phyloP scores from a whole-genome alignment of 2,888 invertebrate genomes.

The Drosophila acutilabella region DNA sequence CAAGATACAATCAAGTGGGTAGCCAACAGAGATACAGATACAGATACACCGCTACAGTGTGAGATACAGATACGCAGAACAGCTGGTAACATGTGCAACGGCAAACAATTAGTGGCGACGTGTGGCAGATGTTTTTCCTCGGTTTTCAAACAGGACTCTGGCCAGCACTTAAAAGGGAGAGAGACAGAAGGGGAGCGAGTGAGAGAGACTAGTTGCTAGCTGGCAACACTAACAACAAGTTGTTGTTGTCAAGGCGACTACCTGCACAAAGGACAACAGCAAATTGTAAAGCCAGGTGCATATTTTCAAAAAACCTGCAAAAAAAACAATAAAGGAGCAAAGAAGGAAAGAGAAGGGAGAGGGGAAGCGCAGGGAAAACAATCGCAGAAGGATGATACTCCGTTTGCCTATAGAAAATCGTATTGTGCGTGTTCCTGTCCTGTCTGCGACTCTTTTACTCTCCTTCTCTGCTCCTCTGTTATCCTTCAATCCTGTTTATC shows the following conservation, averaged over 20 bases:
- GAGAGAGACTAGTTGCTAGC: constrained; percentile 42
- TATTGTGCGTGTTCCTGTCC: constrained; percentile 50
- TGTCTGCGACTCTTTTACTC: not conserved
- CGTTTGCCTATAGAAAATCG: constrained; percentile 52
- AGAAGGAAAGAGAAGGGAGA: not conserved
- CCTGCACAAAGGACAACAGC: constrained; percentile 60
- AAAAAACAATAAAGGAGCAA: constrained; percentile 17
- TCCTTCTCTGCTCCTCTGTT: constrained; percentile 13
- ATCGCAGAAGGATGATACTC: constrained; percentile 35
- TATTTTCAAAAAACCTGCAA: constrained; percentile 39
- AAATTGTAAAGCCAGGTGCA: constrained; percentile 67
- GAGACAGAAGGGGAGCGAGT: constrained; percentile 19
- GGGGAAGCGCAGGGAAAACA: constrained; percentile 16
- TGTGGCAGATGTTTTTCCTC: constrained; percentile 77
- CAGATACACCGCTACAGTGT: constrained; percentile 19
- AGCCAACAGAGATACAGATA: constrained; percentile 26
- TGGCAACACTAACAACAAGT: constrained; percentile 61
- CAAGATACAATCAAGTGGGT: not conserved
- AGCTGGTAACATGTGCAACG: constrained; percentile 68
- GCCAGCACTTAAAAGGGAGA: constrained; percentile 39
- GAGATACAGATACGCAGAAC: constrained; percentile 34
- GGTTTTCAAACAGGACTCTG: constrained; percentile 65
- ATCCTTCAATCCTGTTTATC: constrained; percentile 67
- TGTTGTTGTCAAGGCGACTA: constrained; percentile 51
- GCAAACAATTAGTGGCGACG: constrained; percentile 73